Evolutionary conservation across 2,113 vertebrate genomes (phyloP).

Genomic region (Pygoscelis antarcticus): DNA sequence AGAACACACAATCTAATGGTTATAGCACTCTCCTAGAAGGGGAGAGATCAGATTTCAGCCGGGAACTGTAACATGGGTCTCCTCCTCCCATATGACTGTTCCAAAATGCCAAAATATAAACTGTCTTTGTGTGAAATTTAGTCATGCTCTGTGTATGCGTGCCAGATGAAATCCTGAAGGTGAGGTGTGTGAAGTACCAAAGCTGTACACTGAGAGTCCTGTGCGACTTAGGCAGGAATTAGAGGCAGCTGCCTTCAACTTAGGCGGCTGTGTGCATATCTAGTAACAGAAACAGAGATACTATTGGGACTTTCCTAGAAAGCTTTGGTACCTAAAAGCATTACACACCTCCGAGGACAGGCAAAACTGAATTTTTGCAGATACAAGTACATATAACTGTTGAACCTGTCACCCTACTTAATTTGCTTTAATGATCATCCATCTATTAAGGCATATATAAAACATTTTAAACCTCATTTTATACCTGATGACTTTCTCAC

Average conservation of each 20-base stretch:
- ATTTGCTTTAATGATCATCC: fast-evolving
- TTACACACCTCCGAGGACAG: background rate
- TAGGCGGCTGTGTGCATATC: background rate
- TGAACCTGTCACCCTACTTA: fast-evolving
- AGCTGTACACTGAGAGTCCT: background rate
- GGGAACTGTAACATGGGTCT: background rate
- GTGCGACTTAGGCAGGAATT: background rate
- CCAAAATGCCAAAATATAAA: background rate
- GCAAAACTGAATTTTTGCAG: background rate
- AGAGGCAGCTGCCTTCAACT: background rate
- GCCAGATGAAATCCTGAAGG: constrained; percentile 10
- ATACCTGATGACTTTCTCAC: background rate
- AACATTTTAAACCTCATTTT: background rate
- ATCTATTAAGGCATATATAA: background rate
- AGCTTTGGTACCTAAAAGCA: background rate
- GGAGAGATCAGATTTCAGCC: background rate
- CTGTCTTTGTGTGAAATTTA: background rate
- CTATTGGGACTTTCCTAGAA: background rate
- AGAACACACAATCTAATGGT: background rate
- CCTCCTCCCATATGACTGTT: background rate
- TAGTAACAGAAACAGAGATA: background rate
- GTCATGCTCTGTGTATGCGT: background rate
- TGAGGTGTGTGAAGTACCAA: background rate
- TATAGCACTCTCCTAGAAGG: background rate
- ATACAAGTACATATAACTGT: background rate